Base-by-base conservation (phyloP, 2,888 invertebrate genomes). In the Enoplolaimus lenunculus region DNA sequence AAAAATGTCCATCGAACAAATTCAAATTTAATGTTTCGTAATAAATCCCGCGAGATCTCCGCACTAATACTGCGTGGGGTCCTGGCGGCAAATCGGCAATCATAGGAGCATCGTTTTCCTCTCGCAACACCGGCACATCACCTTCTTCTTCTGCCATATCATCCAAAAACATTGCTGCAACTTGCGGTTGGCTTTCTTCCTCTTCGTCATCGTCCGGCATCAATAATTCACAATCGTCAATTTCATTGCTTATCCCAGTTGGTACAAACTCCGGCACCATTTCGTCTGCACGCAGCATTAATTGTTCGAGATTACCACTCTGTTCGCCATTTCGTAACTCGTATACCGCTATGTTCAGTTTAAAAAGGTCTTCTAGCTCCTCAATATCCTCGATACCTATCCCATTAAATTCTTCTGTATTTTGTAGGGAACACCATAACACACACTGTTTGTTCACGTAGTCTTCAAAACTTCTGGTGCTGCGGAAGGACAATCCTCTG, bases 1-100 rank as follows among this genome's bases (percentile, higher is more conserved):
- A 62, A 62, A 62, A 62, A 31, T 62, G 62, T 13, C 31, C 31
- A 29, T 62, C n/a, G n/a, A 16, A n/a, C 13, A 62, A 31, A 62
- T 62, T 62, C 62, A 62, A 62, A 29, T 62, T 29, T 13, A 62
- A 29, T 13, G n/a, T n/a, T 62, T 62, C 31, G 16, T 31, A 26
- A n/a, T 29, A n/a, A 16, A 7, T 3, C 16, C 31, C 62, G 7
- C 28, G 16, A 7, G 62, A 62, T 26, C n/a, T 26, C 13, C 31
- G 62, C n/a, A 62, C 7, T 13, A 62, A 31, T 29, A 29, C 7
- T 29, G 62, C 62, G 7, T 13, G 7, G 28, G 62, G 7, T 62
- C 31, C 62, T 13, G 62, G 21, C 7, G 7, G 7, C 21, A 45
- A 45, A 45, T 45, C 45, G 7, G 21, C 21, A 21, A 45, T 45